Base-by-base conservation (phyloP, 1,140 invertebrate genomes). In the Zaprionus gabonicus region DNA sequence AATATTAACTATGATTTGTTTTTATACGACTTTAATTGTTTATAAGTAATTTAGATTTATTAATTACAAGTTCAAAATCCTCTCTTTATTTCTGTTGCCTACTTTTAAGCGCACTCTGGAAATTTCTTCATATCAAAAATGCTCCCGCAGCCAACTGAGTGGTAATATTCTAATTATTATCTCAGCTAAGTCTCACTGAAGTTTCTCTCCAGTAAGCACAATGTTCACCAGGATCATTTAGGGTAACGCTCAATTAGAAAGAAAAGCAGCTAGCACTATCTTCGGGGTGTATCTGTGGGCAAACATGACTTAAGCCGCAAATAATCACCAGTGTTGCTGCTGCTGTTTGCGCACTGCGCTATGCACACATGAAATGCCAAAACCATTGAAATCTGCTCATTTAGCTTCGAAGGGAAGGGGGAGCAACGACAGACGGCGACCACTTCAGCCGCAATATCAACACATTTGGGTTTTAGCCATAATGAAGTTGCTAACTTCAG, bases 381-480 rank as follows among this genome's bases (percentile, higher is more conserved):
- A 76, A 51, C 72, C 82, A 81, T 72, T 80, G 76, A 78, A 53
- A 73, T 65, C 78, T 56, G 76, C 85, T 84, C 85, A 88, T 91
- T 91, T 81, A 60, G 81, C 53, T 1, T 20, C 20, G 23, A 23
- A 23, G 23, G 20, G 25, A 53, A 31, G 28, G 17, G n/a, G 34
- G 5, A n/a, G 25, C 15, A 28, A 7, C 3, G 58, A 27, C 27
- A 55, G 67, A 60, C 27, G 63, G 17, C 78, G 53, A 57, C 57
- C 75, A 73, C 69, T 81, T 84, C 69, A 80, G 77, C 84, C 85
- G 81, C 84, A 88, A 88, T 88, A 88, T 90, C 78, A 88, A 88
- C 84, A 90, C 85, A 88, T 90, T 88, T 84, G 81, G 84, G 85
- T 84, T 88, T 88, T 84, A 90, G 86, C 81, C 85, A 90, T 88